Evolutionary conservation across 2,113 vertebrate species (phyloP).

Genomic region (Mola mola): DNA sequence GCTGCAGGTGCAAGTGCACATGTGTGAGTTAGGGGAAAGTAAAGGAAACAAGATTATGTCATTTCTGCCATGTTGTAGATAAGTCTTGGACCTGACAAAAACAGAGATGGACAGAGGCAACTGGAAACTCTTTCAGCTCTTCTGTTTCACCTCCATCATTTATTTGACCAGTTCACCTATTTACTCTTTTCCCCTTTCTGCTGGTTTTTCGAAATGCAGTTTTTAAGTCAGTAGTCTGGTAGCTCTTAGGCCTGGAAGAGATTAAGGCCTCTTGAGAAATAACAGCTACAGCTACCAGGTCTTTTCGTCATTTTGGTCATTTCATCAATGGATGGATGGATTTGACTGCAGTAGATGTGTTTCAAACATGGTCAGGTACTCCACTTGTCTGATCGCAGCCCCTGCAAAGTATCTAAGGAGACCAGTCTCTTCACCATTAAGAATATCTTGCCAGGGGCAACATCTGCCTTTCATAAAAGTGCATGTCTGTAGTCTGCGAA

Average conservation of each 20-base stretch:
- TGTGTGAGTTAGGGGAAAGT: slow-evolving; percentile 16
- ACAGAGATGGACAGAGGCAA: background rate
- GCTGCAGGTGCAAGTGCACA: background rate
- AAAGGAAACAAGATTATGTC: slow-evolving; percentile 7
- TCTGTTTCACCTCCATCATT: background rate
- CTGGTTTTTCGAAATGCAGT: too few species aligned
- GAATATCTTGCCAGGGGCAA: slow-evolving; percentile 20
- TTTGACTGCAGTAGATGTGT: background rate
- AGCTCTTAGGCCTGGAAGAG: too few species aligned
- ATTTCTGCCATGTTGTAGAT: too few species aligned
- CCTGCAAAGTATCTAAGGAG: slow-evolving; percentile 27
- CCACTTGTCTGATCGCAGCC: slow-evolving; percentile 4
- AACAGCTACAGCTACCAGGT: too few species aligned
- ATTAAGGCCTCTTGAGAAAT: too few species aligned
- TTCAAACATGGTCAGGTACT: background rate
- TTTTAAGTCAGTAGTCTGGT: too few species aligned
- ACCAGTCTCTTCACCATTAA: slow-evolving; percentile 15
- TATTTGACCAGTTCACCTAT: too few species aligned
- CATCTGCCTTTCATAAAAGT: slow-evolving; percentile 21
- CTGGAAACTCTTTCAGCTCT: too few species aligned
- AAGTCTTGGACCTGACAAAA: too few species aligned
- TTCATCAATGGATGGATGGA: background rate
- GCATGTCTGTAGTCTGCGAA: too few species aligned
- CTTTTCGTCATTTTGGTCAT: too few species aligned
- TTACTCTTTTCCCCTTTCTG: too few species aligned